Conservation (phyloP, 2,797 vertebrate species). For the Danio aesculapii region DNA sequence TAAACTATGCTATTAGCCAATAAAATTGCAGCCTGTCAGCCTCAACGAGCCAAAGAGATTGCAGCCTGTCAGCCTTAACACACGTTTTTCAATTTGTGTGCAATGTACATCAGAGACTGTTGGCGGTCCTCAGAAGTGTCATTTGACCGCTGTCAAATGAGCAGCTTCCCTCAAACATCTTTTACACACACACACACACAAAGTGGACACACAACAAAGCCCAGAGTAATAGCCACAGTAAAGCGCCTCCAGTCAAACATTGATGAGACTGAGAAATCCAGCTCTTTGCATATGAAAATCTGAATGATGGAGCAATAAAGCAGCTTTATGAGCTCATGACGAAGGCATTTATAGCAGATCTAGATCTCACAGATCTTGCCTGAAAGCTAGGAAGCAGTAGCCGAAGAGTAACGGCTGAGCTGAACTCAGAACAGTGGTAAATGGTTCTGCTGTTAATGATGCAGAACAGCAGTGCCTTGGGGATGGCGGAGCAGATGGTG, state of each 20-base stretch:
- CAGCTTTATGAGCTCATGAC: constrained; percentile 16
- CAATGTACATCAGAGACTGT: neutral
- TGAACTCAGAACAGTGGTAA: constrained; percentile 22
- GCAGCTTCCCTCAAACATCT: neutral
- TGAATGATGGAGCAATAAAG: constrained; percentile 24
- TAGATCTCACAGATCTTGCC: constrained; percentile 7
- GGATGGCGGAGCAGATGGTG: constrained; percentile 35
- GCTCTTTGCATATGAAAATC: constrained; percentile 11
- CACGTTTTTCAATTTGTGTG: neutral
- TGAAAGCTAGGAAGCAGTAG: neutral
- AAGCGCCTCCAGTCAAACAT: constrained; percentile 33
- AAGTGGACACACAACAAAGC: constrained; percentile 22
- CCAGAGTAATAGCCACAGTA: constrained; percentile 27
- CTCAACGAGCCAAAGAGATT: neutral
- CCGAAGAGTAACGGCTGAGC: constrained; percentile 4
- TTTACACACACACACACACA: neutral
- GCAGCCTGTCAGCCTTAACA: neutral
- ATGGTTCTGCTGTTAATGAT: constrained; percentile 11
- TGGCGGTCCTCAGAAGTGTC: neutral
- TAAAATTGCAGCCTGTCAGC: no score
- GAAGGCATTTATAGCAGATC: neutral
- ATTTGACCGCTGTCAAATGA: neutral
- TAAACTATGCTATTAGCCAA: no score
- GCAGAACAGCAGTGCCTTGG: constrained; percentile 16
- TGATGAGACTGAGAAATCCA: constrained; percentile 1